Evolutionary conservation across 2,797 vertebrate species (phyloP).

Genomic region (Chromis chromis): DNA sequence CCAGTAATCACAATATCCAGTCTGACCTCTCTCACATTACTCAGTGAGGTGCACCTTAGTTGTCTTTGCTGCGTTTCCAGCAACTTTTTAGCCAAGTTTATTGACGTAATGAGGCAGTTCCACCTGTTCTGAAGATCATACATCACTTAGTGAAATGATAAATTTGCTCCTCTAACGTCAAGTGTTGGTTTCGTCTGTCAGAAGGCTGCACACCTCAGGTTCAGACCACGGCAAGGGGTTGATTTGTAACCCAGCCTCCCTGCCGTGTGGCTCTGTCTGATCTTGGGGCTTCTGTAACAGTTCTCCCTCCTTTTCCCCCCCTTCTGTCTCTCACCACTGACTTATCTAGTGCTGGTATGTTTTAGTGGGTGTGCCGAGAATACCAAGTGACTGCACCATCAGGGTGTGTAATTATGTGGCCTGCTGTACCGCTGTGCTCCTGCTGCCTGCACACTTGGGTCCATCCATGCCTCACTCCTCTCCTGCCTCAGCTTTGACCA

Average conservation of each 20-base stretch:
- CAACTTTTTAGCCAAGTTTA: slow-evolving; percentile 16
- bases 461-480: slow-evolving; percentile 34
- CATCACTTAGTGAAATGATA: slow-evolving; percentile 1
- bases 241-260: slow-evolving; percentile 46
- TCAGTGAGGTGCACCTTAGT: slow-evolving; percentile 6
- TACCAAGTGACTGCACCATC: slow-evolving; percentile 80
- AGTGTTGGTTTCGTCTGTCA: slow-evolving; percentile 24
- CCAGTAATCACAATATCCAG: slow-evolving; percentile 15
- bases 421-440: slow-evolving; percentile 66
- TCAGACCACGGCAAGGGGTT: slow-evolving; percentile 33
- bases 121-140: slow-evolving; percentile 7
- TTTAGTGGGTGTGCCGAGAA: slow-evolving; percentile 81
- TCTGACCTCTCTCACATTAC: slow-evolving; percentile 16
- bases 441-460: slow-evolving; percentile 56
- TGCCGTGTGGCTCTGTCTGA: slow-evolving; percentile 33
- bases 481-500: slow-evolving; percentile 31
- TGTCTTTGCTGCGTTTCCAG: slow-evolving; percentile 1
- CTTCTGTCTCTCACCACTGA: slow-evolving; percentile 41
- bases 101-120: neutral
- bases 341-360: slow-evolving; percentile 77
- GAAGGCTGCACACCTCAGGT: slow-evolving; percentile 21
- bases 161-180: neutral
- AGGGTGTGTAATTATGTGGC: slow-evolving; percentile 80
- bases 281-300: slow-evolving; percentile 42
- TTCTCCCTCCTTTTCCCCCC: slow-evolving; percentile 21